Evolutionary conservation across 2,797 vertebrate genomes (phyloP).

Genomic region (Glyptemys insculpta): DNA sequence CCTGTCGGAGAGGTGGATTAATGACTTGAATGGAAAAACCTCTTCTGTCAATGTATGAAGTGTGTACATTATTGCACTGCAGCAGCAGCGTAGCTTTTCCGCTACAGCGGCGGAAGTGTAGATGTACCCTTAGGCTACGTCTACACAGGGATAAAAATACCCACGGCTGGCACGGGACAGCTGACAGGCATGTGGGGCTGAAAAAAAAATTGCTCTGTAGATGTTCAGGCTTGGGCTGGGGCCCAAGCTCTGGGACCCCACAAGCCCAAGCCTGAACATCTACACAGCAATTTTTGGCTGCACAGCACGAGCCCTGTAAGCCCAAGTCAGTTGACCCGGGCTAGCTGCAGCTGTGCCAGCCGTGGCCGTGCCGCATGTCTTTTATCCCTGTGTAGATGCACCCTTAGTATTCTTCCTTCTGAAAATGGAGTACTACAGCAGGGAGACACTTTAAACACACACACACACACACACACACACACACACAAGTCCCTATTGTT

Average conservation of each 20-base stretch:
- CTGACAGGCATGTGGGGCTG: too few species aligned
- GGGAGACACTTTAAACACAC: not conserved
- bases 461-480: not conserved
- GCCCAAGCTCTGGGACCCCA: not conserved
- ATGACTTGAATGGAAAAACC: not conserved
- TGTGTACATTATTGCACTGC: not conserved
- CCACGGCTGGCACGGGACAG: too few species aligned
- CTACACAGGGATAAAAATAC: too few species aligned
- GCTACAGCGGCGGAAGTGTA: not conserved
- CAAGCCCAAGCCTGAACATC: not conserved
- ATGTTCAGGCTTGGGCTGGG: not conserved
- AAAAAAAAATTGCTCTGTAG: not conserved
- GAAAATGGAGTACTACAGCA: not conserved
- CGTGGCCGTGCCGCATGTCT: not conserved
- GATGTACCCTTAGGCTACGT: not conserved
- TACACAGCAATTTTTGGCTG: not conserved
- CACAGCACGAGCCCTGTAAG: not conserved
- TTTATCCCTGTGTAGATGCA: not conserved
- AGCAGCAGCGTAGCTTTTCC: too few species aligned
- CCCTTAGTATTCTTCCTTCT: not conserved
- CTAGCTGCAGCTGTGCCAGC: not conserved
- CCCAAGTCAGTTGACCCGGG: not conserved
- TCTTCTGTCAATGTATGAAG: not conserved
- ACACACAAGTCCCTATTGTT: not conserved
- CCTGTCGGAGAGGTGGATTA: not conserved